Evolutionary conservation across 2,113 vertebrate species (phyloP).

Genomic region (Corydoras maculifer): DNA sequence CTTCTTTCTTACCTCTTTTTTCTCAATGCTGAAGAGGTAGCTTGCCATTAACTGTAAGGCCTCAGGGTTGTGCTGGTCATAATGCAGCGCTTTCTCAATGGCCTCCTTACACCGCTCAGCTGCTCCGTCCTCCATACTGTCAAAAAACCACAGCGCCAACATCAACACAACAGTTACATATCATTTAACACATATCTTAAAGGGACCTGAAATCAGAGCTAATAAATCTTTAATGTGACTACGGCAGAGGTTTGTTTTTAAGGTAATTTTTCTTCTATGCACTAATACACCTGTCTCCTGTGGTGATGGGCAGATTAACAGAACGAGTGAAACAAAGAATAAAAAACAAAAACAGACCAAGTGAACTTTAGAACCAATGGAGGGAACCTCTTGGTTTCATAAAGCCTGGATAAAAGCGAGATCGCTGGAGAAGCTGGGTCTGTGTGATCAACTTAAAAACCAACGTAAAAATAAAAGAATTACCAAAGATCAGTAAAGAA

Average conservation of each 20-base stretch:
- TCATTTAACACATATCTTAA: background rate
- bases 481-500: slow-evolving; percentile 78
- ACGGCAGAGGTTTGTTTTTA: too few species aligned
- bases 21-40: slow-evolving; percentile 73
- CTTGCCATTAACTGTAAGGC: slow-evolving; percentile 77
- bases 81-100: slow-evolving; percentile 66
- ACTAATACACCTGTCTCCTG: too few species aligned
- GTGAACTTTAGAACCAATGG: background rate
- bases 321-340: too few species aligned
- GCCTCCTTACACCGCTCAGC: slow-evolving; percentile 66
- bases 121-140: slow-evolving; percentile 71
- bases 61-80: slow-evolving; percentile 67
- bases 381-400: background rate
- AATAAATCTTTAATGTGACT: too few species aligned
- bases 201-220: too few species aligned
- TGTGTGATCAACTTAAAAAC: background rate
- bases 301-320: too few species aligned
- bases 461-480: background rate
- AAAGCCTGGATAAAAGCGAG: background rate
- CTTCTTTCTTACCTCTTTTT: slow-evolving; percentile 57
- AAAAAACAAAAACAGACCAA: too few species aligned
- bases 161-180: background rate
- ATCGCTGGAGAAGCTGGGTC: background rate
- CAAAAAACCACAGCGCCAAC: background rate
- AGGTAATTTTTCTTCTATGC: too few species aligned